A percentile compares a stretch with the other conserved stretches of the same genome.
These are phyloP conservation scores for Epistrophe grossulariae DNA, from an alignment of 2,888 invertebrate genomes.

Conservation along the genomic window DNA sequence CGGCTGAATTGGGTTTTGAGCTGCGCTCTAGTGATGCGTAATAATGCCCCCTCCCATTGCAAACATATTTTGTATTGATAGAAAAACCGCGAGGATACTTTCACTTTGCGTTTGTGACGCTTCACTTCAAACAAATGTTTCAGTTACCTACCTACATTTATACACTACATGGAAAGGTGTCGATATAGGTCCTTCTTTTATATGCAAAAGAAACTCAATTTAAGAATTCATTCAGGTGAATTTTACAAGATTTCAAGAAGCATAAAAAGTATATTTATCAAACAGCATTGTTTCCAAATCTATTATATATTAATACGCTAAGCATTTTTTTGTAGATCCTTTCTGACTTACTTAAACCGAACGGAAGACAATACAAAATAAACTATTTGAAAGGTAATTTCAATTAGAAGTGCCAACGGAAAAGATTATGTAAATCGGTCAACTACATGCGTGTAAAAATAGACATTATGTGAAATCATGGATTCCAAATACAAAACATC, in stretches of 20 bases:
- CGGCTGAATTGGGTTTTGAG: conserved; percentile 5
- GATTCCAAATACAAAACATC: too few relatives aligned
- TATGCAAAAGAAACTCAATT: neutral
- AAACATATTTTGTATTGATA: conserved; percentile 6
- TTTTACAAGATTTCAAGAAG: neutral
- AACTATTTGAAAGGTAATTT: too few relatives aligned
- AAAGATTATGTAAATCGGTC: too few relatives aligned
- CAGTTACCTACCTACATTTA: neutral
- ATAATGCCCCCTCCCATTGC: conserved; percentile 25
- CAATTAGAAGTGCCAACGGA: too few relatives aligned
- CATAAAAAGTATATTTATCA: too few relatives aligned
- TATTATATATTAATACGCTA: too few relatives aligned
- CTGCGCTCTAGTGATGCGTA: conserved; percentile 60
- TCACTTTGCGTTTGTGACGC: conserved; percentile 35
- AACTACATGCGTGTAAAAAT: too few relatives aligned
- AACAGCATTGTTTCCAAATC: too few relatives aligned
- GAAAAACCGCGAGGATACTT: conserved; percentile 47
- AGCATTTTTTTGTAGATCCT: too few relatives aligned
- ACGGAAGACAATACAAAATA: too few relatives aligned
- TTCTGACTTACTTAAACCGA: too few relatives aligned
- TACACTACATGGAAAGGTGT: neutral
- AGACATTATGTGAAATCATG: too few relatives aligned
- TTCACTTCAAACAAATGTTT: conserved; percentile 8
- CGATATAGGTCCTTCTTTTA: neutral
- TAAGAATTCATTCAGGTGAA: neutral